phyloP scores from a whole-genome alignment of 2,113 vertebrate species.

The Pygathrix nemaeus region DNA sequence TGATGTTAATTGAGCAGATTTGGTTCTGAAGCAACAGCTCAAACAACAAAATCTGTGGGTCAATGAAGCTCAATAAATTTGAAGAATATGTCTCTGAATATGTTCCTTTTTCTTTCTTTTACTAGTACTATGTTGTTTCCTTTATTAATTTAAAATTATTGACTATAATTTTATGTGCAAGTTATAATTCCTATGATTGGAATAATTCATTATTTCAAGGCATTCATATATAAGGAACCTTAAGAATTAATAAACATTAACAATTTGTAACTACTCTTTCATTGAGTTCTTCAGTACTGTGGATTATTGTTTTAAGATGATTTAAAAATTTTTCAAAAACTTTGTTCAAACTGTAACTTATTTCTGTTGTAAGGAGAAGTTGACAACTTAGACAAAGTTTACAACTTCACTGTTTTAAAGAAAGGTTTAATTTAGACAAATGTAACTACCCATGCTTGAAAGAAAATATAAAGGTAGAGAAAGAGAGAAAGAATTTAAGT shows the following conservation, averaged over 20 bases:
- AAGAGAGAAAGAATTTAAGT: slow-evolving; percentile 30
- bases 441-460: background rate
- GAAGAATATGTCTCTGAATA: background rate
- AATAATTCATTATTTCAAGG: background rate
- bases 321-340: background rate
- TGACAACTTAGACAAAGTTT: background rate
- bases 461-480: background rate
- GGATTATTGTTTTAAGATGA: slow-evolving; percentile 25
- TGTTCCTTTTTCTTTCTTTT: slow-evolving; percentile 26
- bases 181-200: background rate
- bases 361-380: background rate
- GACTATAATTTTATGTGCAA: slow-evolving; percentile 1
- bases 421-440: slow-evolving; percentile 5
- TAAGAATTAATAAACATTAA: slow-evolving; percentile 13
- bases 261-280: slow-evolving; percentile 9
- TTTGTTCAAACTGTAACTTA: slow-evolving; percentile 9
- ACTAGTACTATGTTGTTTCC: background rate
- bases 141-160: slow-evolving; percentile 31
- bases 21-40: background rate
- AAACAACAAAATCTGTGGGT: background rate
- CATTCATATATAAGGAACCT: background rate
- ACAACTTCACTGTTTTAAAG: background rate
- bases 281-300: background rate
- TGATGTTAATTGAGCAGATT: slow-evolving; percentile 18
- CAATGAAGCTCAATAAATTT: slow-evolving; percentile 20